Evolutionary conservation across 2,888 invertebrate genomes (phyloP).

Genomic region (Agriopis marginaria): DNA sequence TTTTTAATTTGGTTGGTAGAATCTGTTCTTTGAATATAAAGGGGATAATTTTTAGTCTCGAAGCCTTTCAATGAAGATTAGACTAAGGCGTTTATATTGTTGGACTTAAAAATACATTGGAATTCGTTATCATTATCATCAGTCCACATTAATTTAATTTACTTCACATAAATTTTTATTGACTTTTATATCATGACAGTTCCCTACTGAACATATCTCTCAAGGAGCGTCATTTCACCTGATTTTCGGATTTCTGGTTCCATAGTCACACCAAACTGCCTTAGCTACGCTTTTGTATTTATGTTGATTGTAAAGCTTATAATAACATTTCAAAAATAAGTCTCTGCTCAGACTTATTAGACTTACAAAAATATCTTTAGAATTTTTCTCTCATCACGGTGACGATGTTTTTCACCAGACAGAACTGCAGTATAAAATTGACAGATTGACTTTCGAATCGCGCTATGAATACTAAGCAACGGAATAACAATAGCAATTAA

Average conservation of each 20-base stretch:
- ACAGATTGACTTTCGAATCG: slow-evolving; percentile 39
- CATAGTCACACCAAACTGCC: no score
- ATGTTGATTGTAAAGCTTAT: neutral
- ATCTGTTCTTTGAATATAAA: slow-evolving; percentile 17
- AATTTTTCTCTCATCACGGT: neutral
- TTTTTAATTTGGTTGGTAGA: slow-evolving; percentile 20
- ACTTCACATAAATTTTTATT: no score
- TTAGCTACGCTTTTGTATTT: no score
- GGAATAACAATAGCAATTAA: slow-evolving; percentile 73
- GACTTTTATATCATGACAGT: no score
- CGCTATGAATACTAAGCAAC: slow-evolving; percentile 40
- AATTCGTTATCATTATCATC: no score
- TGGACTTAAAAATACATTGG: neutral
- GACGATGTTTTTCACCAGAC: slow-evolving; percentile 1
- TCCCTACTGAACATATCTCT: no score
- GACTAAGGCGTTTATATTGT: neutral
- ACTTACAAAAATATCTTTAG: no score
- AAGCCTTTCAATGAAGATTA: neutral
- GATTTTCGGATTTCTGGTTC: neutral
- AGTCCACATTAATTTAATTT: no score
- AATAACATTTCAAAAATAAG: neutral
- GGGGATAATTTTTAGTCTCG: neutral
- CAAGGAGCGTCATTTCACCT: neutral
- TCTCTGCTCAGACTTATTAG: no score
- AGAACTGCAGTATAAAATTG: slow-evolving; percentile 21